Conservation (phyloP, 1,140 invertebrate genomes). For the Polyergus mexicanus region DNA sequence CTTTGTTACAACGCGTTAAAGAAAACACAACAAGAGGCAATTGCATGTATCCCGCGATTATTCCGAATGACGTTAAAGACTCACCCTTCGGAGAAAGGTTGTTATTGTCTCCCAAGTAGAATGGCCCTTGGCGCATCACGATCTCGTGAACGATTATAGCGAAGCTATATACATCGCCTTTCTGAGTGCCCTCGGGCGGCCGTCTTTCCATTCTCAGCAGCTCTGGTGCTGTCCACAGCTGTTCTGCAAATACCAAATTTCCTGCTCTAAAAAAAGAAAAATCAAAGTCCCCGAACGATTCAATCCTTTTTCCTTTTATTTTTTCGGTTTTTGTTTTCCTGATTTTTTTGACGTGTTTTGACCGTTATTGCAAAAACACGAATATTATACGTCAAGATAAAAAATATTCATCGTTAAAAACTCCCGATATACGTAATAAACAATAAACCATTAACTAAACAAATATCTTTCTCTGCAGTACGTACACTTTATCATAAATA, state of each 20-base stretch:
- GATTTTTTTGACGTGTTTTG: not conserved
- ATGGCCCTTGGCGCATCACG: constrained; percentile 94
- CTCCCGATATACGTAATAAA: not conserved
- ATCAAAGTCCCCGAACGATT: not conserved
- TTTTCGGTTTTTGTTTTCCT: too few relatives aligned
- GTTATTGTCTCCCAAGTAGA: constrained; percentile 91
- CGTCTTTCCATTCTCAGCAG: constrained; percentile 91
- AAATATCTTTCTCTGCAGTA: not conserved
- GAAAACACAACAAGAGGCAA: constrained; percentile 6
- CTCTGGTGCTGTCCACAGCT: constrained; percentile 98
- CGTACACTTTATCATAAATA: constrained; percentile 7
- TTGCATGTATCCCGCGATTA: constrained; percentile 29
- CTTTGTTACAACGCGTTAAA: not conserved
- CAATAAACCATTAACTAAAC: constrained; percentile 1
- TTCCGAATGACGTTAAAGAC: constrained; percentile 71
- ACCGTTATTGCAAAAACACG: constrained; percentile 2
- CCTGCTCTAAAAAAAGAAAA: constrained; percentile 75
- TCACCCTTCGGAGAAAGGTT: constrained; percentile 91
- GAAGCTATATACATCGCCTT: constrained; percentile 98
- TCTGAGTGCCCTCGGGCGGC: constrained; percentile 93
- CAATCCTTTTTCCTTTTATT: not conserved
- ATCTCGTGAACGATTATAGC: constrained; percentile 98
- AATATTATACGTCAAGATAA: not conserved
- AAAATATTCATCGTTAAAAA: constrained; percentile 25
- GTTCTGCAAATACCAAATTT: constrained; percentile 86